These are phyloP conservation scores for Artibeus lituratus DNA, from an alignment of 2,797 vertebrate species.

Conservation along the genomic window DNA sequence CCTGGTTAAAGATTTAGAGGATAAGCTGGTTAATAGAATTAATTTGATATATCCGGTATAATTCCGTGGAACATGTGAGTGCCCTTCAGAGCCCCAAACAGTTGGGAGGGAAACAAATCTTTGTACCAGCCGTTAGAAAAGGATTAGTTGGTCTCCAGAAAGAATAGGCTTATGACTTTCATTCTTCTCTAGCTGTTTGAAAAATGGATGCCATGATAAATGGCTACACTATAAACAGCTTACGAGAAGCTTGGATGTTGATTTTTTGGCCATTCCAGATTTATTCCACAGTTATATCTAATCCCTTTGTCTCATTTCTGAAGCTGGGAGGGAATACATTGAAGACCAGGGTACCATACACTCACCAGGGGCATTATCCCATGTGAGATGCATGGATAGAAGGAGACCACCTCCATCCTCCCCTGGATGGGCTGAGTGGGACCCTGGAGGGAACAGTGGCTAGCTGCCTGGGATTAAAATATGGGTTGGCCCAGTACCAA, in stretches of 20 bases:
- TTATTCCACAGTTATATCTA: not conserved
- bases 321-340: not conserved
- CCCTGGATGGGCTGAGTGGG: not conserved
- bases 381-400: not conserved
- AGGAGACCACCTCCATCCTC: not conserved
- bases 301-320: not conserved
- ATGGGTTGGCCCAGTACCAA: not conserved
- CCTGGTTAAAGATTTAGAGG: conserved; percentile 66
- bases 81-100: not conserved
- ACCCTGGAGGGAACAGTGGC: not conserved
- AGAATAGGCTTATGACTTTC: conserved; percentile 52
- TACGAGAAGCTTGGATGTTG: conserved; percentile 1
- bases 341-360: not conserved
- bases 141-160: conserved; percentile 64
- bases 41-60: conserved; percentile 36
- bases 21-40: conserved; percentile 67
- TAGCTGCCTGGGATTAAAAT: conserved; percentile 19
- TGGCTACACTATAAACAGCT: conserved; percentile 7
- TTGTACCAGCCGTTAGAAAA: conserved; percentile 62
- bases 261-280: not conserved
- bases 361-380: not conserved
- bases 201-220: conserved; percentile 55
- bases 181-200: conserved; percentile 25
- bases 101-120: conserved; percentile 19
- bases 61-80: conserved; percentile 42